Conservation (phyloP, 2,797 vertebrate genomes). For the Sebastes hubbsi region DNA sequence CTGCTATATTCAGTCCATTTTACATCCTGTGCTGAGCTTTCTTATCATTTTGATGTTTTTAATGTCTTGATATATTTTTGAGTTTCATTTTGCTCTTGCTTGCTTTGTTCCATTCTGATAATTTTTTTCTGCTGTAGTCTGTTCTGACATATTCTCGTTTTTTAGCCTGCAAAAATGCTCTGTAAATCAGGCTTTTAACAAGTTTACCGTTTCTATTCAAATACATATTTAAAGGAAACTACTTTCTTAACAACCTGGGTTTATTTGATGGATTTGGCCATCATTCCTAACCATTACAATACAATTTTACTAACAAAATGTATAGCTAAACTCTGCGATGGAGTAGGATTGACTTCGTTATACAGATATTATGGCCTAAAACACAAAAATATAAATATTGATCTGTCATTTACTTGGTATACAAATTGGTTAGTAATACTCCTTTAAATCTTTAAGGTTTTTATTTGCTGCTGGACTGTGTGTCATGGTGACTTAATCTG, state of each 20-base stretch:
- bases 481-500: background rate
- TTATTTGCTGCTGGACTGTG: background rate
- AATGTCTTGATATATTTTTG: background rate
- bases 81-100: background rate
- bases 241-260: background rate
- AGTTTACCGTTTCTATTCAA: background rate
- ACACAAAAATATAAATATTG: background rate
- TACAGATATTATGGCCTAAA: background rate
- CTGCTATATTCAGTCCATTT: background rate
- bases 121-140: background rate
- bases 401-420: background rate
- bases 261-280: background rate
- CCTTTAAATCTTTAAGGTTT: background rate
- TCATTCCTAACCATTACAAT: background rate
- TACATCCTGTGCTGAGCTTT: background rate
- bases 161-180: background rate
- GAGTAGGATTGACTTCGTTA: background rate
- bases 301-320: background rate
- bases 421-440: background rate
- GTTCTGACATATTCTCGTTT: background rate
- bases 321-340: background rate
- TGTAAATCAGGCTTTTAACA: background rate
- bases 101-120: background rate
- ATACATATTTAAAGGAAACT: background rate
- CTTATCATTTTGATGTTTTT: background rate